Conservation (phyloP, 1,140 invertebrate species). For the Lepidurus packardi region DNA sequence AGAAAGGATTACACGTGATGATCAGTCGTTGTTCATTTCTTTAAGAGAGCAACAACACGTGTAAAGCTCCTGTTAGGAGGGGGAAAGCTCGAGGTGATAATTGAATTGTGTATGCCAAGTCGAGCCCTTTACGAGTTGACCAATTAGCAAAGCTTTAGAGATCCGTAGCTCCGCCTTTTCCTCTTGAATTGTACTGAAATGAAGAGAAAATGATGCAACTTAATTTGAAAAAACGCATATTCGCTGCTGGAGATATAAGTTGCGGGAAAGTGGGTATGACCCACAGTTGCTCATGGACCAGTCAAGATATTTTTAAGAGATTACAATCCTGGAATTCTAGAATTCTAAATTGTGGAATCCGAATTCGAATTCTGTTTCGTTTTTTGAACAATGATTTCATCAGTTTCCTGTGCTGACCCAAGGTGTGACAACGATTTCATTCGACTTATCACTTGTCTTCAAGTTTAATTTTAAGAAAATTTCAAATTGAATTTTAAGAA, state of each 20-base stretch:
- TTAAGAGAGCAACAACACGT: not conserved
- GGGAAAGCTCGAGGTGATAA: not conserved
- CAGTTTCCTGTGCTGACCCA: not conserved
- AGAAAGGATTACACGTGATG: not conserved
- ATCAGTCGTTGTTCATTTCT: not conserved
- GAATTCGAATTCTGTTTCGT: not conserved
- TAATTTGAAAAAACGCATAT: not conserved
- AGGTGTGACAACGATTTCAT: not conserved
- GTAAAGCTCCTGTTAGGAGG: not conserved
- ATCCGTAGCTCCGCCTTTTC: not conserved
- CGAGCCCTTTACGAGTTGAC: not conserved
- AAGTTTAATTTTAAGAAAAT: too few species aligned
- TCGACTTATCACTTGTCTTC: too few species aligned
- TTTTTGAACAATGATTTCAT: not conserved
- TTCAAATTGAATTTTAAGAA: too few species aligned
- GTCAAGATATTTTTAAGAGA: not conserved
- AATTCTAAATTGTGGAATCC: not conserved
- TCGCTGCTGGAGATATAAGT: not conserved
- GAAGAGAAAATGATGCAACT: not conserved
- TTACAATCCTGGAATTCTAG: too few species aligned
- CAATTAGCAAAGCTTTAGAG: not conserved
- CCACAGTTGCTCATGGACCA: not conserved
- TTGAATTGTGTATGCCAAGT: not conserved
- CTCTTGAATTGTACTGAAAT: not conserved
- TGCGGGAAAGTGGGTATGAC: not conserved